A percentile compares a stretch with the other conserved stretches of the same genome.
These are phyloP conservation scores for Archips crataeganus DNA, from an alignment of 2,888 invertebrate genomes.

Conservation along the genomic window DNA sequence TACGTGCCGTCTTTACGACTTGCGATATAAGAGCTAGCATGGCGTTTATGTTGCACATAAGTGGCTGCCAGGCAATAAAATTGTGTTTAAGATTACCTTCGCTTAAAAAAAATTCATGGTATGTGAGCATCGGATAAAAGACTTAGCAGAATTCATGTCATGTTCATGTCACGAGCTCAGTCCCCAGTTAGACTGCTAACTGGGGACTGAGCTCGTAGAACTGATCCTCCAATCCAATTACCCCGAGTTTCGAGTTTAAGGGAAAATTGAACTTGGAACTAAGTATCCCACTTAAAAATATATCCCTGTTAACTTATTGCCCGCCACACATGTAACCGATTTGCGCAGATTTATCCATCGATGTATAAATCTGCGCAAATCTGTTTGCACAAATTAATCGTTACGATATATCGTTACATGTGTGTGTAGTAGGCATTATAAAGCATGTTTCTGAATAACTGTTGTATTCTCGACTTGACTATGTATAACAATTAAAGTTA, in stretches of 20 bases:
- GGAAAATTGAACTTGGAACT: background rate
- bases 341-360: no score
- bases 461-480: no score
- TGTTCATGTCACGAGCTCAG: no score
- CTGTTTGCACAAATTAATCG: no score
- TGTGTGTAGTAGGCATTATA: no score
- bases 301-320: no score
- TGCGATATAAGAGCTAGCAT: conserved; percentile 11
- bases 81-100: background rate
- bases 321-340: no score
- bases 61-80: conserved; percentile 15
- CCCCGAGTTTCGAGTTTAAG: no score
- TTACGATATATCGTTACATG: no score
- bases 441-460: no score
- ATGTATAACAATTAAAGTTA: background rate
- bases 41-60: conserved; percentile 6
- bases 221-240: background rate
- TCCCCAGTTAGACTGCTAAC: no score
- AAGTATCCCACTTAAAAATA: background rate
- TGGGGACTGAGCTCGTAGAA: background rate
- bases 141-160: background rate
- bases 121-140: background rate
- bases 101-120: background rate
- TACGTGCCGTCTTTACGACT: conserved; percentile 18
- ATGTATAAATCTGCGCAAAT: no score